Evolutionary conservation across 1,140 invertebrate genomes (phyloP), one percentile per base, ranked within the genome.

Genomic region (Monomorium pharaonis): DNA sequence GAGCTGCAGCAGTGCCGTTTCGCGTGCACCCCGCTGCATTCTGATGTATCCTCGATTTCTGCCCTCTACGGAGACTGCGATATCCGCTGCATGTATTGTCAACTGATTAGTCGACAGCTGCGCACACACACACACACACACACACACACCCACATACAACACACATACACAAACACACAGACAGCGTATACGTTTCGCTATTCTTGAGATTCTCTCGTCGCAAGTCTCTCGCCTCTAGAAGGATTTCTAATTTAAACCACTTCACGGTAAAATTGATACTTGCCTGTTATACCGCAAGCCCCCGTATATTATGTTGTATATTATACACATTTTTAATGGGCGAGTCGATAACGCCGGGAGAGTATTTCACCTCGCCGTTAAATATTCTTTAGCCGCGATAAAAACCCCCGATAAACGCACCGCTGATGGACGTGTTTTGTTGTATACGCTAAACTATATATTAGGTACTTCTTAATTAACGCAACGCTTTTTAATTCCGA

Each of bases 71-170:
- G 10, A 49, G 72, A 37, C 44, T 42, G 37, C 62, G 75, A 54
- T 85, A 85, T 72, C 72, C 75, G 49, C 72, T 21, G 75, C 47
- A 37, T 51, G 60, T 33, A 67, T 67, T 54, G 76, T 77, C 49
- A 54, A 56, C 47, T 63, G 75, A 85, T 67, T 80, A 56, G 60
- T 37, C 76, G 76, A 85, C 84, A 85, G 62, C 75, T 85, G 84
- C 37, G 75, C 75, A 69, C 49, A 78, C 70, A 49, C 10, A 56
- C 69, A 63, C 44, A 76, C 37, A 37, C 7, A 37, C 75, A 37
- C 75, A 69, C 49, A 67, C 42, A 56, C 16, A 21, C 77, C 58
- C 27, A 2, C 24, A 33, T 44, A 42, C 37, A 18, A 16, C 9
- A n/a, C 49, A 24, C 21, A n/a, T n/a, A 69, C 49, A 67, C 42